Evolutionary conservation across 2,888 invertebrate genomes (phyloP), one percentile per base, ranked within the genome.

Genomic region (Drosophila multiciliata): DNA sequence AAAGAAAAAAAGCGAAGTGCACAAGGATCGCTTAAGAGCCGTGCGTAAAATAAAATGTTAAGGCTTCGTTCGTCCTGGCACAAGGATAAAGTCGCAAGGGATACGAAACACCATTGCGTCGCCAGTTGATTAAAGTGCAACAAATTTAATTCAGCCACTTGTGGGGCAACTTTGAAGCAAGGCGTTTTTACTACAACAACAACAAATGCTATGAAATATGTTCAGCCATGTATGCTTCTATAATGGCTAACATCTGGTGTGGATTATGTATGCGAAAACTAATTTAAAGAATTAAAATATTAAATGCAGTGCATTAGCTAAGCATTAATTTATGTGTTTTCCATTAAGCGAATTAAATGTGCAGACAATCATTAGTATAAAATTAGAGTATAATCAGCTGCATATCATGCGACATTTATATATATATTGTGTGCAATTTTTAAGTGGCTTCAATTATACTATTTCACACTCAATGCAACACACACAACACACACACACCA

Each of bases 121-220:
- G 77, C 67, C 65, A 45, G 52, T 61, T 73, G 66, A 71, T 89
- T 85, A 77, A 85, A 85, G 73, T 89, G 83, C 86, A 82, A 64
- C 75, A 66, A 85, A 90, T 80, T 75, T 35, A 77, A 89, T 85
- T 74, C 49, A 58, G 20, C 33, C 20, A 33, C 15, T 23, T 29
- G 23, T 36, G 48, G 52, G 17, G 38, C 17, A 53, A 53, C 35
- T 54, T 29, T 50, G 40, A 45, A 78, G 60, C n/a, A 38, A 59
- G 49, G 23, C 20, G 11, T 29, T 74, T 20, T 48, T 36, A 1
- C 29, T 40, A 53, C 15, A 23, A 12, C 12, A 23, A 32, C 33
- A 9, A 9, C 50, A 26, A 26, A 12, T 3, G 20, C 23, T 20
- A 20, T 8, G 52, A 33, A 52, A 15, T 6, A 33, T 23, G 29